Conservation (phyloP, 2,888 invertebrate genomes). For the Epinotia brunnichana region DNA sequence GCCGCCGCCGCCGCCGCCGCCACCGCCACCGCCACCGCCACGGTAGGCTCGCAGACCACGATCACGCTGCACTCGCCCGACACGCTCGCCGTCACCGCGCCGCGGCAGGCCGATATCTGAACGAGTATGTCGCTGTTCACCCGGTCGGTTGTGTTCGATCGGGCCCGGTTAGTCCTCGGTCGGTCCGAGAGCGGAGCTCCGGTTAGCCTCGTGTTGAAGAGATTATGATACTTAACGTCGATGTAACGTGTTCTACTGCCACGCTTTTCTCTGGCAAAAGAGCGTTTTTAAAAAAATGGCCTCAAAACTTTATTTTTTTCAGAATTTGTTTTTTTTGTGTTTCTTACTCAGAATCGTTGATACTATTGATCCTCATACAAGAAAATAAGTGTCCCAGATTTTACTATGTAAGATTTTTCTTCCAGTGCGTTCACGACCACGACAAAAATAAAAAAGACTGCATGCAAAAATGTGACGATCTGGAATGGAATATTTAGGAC, state of each 20-base stretch:
- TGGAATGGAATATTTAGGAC: too few relatives aligned
- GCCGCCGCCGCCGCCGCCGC: slow-evolving; percentile 61
- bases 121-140: not conserved
- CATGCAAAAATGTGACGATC: too few relatives aligned
- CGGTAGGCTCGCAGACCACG: slow-evolving; percentile 74
- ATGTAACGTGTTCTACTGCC: not conserved
- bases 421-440: too few relatives aligned
- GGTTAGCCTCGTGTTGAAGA: not conserved
- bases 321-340: too few relatives aligned
- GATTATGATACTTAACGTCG: not conserved
- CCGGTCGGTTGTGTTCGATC: not conserved
- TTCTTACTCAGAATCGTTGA: too few relatives aligned
- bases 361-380: too few relatives aligned
- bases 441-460: too few relatives aligned
- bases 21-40: slow-evolving; percentile 35
- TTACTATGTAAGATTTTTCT: too few relatives aligned
- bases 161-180: not conserved
- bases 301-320: too few relatives aligned
- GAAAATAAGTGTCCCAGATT: too few relatives aligned
- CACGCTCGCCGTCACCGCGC: slow-evolving; percentile 62
- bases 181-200: not conserved
- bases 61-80: slow-evolving; percentile 76
- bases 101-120: slow-evolving; percentile 54
- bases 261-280: not conserved
- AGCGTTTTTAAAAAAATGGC: too few relatives aligned